Evolutionary conservation across 1,140 invertebrate genomes (phyloP).

Genomic region (Saccostrea echinata): DNA sequence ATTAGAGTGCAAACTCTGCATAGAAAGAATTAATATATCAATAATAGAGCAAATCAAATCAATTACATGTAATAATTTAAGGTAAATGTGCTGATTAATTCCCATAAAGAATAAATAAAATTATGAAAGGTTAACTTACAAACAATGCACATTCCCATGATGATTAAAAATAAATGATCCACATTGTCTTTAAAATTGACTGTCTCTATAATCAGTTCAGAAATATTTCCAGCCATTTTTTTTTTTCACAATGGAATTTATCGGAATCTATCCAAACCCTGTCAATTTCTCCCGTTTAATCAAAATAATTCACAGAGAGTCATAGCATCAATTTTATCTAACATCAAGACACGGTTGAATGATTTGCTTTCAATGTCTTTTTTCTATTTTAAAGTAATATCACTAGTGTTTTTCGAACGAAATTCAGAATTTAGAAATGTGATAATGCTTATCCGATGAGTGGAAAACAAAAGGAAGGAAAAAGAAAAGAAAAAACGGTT

Average conservation of each 20-base stretch:
- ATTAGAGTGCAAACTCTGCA: too few species aligned
- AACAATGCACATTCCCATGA: slow-evolving; percentile 62
- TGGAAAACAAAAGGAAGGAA: too few species aligned
- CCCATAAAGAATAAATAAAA: too few species aligned
- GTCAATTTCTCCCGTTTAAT: background rate
- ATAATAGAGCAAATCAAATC: too few species aligned
- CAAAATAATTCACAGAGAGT: background rate
- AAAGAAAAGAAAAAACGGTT: too few species aligned
- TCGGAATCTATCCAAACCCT: background rate
- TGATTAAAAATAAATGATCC: slow-evolving; percentile 59
- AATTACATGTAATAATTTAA: too few species aligned
- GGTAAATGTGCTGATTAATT: too few species aligned
- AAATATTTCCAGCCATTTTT: background rate
- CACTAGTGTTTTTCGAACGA: background rate
- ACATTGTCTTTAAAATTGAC: slow-evolving; percentile 39
- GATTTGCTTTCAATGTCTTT: background rate
- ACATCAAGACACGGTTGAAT: background rate
- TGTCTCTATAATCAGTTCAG: background rate
- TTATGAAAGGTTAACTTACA: slow-evolving; percentile 62
- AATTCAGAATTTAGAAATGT: too few species aligned
- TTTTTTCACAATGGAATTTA: background rate
- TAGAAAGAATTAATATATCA: too few species aligned
- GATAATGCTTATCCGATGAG: too few species aligned
- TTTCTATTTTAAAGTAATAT: background rate
- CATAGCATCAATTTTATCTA: background rate